Base-by-base conservation (phyloP, 2,888 invertebrate species). In the Saturnia pavonia region DNA sequence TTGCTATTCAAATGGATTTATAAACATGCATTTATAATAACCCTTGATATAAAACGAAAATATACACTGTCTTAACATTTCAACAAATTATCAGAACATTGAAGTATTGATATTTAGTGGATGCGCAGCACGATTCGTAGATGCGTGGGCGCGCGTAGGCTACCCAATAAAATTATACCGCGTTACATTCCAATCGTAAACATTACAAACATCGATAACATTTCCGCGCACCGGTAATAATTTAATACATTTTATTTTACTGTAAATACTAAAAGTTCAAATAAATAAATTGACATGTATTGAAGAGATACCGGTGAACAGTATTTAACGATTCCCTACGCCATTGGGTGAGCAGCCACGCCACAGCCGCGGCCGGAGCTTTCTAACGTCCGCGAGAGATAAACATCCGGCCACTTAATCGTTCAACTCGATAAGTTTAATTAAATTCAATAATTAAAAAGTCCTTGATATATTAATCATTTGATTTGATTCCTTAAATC, bases 351-450 rank as follows among this genome's bases (percentile, higher is more conserved):
- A 40, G 65, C n/a, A 11, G 65, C 4, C n/a, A 19, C 16, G 82
- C 80, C 82, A 80, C 81, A 82, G 75, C 77, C 75, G 76, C 75
- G n/a, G 79, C 78, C 81, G 80, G 84, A 85, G 88, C 91, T 91
- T 91, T 91, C 91, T 90, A 90, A 86, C 88, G 82, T 86, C 84
- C 82, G 80, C 80, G 80, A 84, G 81, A 85, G 80, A 88, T 85
- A 89, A 91, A 90, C 90, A 91, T 92, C 91, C 91, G 91, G 89
- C 81, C 83, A 78, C 79, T 82, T 83, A 81, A 82, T 67, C 66
- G 67, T 83, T 85, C 83, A 80, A 70, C 71, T 72, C 72, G 68
- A 74, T 77, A 73, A 76, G 75, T 77, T 75, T 76, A 77, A 76
- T 77, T 71, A 69, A 70, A 76, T 77, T 77, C 72, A 73, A 69